A percentile compares a stretch with the other conserved stretches of the same genome.
Conservation (phyloP, 1,140 invertebrate genomes). For the Helicoverpa armigera region DNA sequence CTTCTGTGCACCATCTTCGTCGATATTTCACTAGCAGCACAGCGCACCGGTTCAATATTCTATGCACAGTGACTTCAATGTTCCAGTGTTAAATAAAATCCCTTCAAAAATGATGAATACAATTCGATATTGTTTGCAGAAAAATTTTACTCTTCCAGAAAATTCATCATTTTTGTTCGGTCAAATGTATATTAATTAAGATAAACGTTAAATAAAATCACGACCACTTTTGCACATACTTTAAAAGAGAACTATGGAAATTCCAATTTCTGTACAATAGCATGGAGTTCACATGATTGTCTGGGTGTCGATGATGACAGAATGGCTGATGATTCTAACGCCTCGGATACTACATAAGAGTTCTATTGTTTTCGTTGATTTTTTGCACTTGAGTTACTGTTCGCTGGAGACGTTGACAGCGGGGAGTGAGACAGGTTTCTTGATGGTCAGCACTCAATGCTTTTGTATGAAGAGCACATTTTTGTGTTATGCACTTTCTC, state of each 20-base stretch:
- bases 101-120: slow-evolving; percentile 70
- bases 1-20: slow-evolving; percentile 70
- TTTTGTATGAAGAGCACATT: slow-evolving; percentile 82
- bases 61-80: slow-evolving; percentile 72
- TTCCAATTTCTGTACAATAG: slow-evolving; percentile 82
- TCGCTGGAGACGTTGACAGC: slow-evolving; percentile 67
- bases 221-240: slow-evolving; percentile 67
- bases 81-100: slow-evolving; percentile 54
- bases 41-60: slow-evolving; percentile 66
- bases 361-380: slow-evolving; percentile 68
- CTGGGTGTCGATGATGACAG: slow-evolving; percentile 68
- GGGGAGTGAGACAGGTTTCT: slow-evolving; percentile 64
- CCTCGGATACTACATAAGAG: slow-evolving; percentile 69
- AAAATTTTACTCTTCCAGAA: not conserved
- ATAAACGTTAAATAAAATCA: slow-evolving; percentile 15
- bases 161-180: slow-evolving; percentile 71
- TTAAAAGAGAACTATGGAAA: slow-evolving; percentile 61
- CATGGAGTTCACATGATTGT: slow-evolving; percentile 73
- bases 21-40: slow-evolving; percentile 70
- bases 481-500: slow-evolving; percentile 71
- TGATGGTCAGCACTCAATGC: slow-evolving; percentile 74
- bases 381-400: slow-evolving; percentile 72
- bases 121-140: not conserved
- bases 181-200: slow-evolving; percentile 40
- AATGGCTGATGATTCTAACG: slow-evolving; percentile 79